These are phyloP conservation scores for Catalaphyllia jardinei DNA, from an alignment of 64 coral and sea anemone species.

Conservation along the genomic window DNA sequence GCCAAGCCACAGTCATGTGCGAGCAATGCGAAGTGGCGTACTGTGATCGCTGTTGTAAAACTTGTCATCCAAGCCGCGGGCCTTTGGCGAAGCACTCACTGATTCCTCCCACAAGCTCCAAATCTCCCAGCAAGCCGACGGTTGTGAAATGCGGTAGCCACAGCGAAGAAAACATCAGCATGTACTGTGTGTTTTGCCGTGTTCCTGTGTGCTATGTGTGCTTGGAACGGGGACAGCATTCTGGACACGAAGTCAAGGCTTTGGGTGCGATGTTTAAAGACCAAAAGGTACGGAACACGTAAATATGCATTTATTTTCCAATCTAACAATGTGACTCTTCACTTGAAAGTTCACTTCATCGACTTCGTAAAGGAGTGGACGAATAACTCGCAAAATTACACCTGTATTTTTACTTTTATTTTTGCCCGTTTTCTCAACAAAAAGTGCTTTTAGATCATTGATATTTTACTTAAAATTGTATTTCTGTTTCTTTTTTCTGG, in stretches of 20 bases:
- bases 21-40: conserved; percentile 96
- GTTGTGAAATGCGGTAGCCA: conserved; percentile 87
- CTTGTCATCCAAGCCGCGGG: conserved; percentile 88
- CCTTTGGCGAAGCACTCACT: conserved; percentile 89
- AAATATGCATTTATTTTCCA: not conserved
- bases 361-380: no score
- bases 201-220: conserved; percentile 92
- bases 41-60: conserved; percentile 92
- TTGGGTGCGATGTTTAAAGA: conserved; percentile 98
- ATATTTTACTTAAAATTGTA: not conserved
- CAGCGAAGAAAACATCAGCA: conserved; percentile 93
- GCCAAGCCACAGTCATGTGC: conserved; percentile 83
- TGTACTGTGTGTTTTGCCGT: conserved; percentile 91
- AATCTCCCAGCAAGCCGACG: conserved; percentile 54
- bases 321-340: not conserved
- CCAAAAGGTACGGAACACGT: conserved; percentile 79
- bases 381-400: no score
- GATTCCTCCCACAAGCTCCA: conserved; percentile 66
- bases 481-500: not conserved
- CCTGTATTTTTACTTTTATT: not conserved
- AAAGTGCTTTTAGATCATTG: not conserved
- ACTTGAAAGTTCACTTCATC: not conserved
- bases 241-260: conserved; percentile 92
- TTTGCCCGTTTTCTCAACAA: not conserved
- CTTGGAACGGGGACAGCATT: conserved; percentile 82